Evolutionary conservation across 2,888 invertebrate genomes (phyloP), one percentile per base, ranked within the genome.

Genomic region (Tachystola acroxantha): DNA sequence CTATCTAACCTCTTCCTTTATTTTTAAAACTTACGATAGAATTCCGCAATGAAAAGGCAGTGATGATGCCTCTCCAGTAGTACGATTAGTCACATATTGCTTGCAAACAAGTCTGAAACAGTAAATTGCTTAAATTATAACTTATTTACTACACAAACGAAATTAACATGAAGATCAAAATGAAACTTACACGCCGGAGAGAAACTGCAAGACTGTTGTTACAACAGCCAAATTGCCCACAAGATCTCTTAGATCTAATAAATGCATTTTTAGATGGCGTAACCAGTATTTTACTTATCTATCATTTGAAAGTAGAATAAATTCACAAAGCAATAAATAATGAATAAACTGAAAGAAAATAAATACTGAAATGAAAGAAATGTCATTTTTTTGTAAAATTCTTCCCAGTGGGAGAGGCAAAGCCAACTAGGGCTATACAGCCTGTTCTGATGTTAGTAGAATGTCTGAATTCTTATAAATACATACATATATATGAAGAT

Each of bases 181-280:
- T 7, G 7, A 6, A 27, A 91, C 93, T 91, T 90, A 96, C 96
- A 90, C 89, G 82, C 96, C 96, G 41, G 95, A 93, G 52, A 96
- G 82, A 88, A 95, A 96, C 66, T 96, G 95, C 42, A 94, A 77
- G 50, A 96, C 90, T 10, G 96, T 95, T 45, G 93, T 92, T 42
- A 92, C 76, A 31, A 94, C 93, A 24, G 96, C 95, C 45, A 75
- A 47, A 43, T 53, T 57, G 32, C 79, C 72, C 19, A 85, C 51
- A 32, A 71, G 48, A 49, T 63, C 58, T 42, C 62, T 72, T 22
- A 56, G 42, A 35, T 65, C 57, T 29, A 53, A 38, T 46, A 69
- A 45, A 50, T 58, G 9, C 28, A 10, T 28, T 28, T 28, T 28
- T 28, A 28, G 3, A 10, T n/a, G n/a, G n/a, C n/a, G n/a, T n/a